Percentiles rank a stretch among this genome's conserved stretches.
These are phyloP conservation scores for Procambarus virginalis DNA, from an alignment of 1,140 invertebrate species.

Conservation along the genomic window DNA sequence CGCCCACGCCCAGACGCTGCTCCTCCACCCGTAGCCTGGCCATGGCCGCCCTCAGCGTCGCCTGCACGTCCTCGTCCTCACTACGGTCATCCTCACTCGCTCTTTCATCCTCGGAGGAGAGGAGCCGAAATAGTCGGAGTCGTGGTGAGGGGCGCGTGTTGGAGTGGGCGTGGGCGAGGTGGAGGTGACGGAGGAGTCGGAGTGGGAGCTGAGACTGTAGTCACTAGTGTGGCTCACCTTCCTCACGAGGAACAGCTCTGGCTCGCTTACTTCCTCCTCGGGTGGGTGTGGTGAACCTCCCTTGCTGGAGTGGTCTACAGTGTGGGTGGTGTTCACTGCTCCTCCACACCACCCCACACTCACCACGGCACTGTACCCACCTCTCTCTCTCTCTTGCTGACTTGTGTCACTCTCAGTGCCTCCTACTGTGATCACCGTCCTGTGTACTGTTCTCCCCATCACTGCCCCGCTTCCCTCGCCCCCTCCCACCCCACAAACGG, in stretches of 20 bases:
- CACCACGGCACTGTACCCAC: slow-evolving; percentile 29
- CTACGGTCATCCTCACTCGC: not conserved
- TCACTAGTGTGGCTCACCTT: slow-evolving; percentile 42
- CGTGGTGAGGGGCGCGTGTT: not conserved
- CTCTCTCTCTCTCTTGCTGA: not conserved
- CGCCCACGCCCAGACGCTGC: not conserved
- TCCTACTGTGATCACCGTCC: slow-evolving; percentile 18
- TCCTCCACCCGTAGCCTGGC: slow-evolving; percentile 7
- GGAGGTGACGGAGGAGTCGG: slow-evolving; percentile 23
- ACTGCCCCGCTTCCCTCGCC: not conserved
- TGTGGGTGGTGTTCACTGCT: not conserved
- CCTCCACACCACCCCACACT: slow-evolving; percentile 19
- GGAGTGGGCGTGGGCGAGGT: slow-evolving; percentile 8
- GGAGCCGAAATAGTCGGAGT: slow-evolving; percentile 36
- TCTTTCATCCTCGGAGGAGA: slow-evolving; percentile 23
- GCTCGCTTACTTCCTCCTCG: not conserved
- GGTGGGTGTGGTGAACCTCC: too few species aligned
- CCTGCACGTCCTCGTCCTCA: slow-evolving; percentile 9
- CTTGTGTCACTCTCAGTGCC: not conserved
- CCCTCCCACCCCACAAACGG: not conserved
- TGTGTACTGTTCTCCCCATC: not conserved
- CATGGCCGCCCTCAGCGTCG: slow-evolving; percentile 17
- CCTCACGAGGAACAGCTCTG: slow-evolving; percentile 5
- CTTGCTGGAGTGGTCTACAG: not conserved
- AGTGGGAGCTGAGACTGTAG: slow-evolving; percentile 30